phyloP scores from a whole-genome alignment of 1,140 invertebrate genomes.

The Eueides isabella region DNA sequence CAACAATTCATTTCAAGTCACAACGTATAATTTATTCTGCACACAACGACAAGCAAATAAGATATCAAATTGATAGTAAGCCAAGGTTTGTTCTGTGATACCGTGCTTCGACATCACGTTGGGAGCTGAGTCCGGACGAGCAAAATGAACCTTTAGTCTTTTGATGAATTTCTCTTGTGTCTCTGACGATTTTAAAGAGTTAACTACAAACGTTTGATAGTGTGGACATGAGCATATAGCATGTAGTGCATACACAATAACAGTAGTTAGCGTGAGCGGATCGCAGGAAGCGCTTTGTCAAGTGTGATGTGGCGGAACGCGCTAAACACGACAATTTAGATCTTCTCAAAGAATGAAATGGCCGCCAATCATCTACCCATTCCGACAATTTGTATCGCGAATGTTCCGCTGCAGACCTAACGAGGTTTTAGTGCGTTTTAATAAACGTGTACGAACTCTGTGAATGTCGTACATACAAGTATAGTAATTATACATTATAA shows the following conservation, averaged over 20 bases:
- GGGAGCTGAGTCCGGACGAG: too few relatives aligned
- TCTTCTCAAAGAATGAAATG: conserved; percentile 1
- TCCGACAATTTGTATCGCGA: conserved; percentile 17
- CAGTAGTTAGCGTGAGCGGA: background rate
- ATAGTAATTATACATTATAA: too few relatives aligned
- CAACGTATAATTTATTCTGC: background rate
- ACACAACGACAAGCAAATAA: background rate
- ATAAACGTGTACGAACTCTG: too few relatives aligned
- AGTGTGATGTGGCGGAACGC: background rate
- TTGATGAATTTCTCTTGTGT: too few relatives aligned
- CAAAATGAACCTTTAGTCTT: too few relatives aligned
- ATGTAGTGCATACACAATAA: too few relatives aligned
- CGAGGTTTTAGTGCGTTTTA: conserved; percentile 22
- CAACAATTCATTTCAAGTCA: too few relatives aligned
- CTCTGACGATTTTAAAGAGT: too few relatives aligned
- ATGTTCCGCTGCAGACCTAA: conserved; percentile 20
- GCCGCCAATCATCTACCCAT: conserved; percentile 19
- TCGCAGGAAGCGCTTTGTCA: conserved; percentile 18
- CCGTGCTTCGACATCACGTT: too few relatives aligned
- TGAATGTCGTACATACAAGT: too few relatives aligned
- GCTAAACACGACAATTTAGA: conserved; percentile 18
- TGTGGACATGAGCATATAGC: too few relatives aligned
- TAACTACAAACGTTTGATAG: too few relatives aligned
- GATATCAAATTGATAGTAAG: background rate
- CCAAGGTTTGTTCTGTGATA: background rate